These are phyloP conservation scores for Pitangus sulphuratus DNA, from an alignment of 2,797 vertebrate genomes.

Conservation along the genomic window DNA sequence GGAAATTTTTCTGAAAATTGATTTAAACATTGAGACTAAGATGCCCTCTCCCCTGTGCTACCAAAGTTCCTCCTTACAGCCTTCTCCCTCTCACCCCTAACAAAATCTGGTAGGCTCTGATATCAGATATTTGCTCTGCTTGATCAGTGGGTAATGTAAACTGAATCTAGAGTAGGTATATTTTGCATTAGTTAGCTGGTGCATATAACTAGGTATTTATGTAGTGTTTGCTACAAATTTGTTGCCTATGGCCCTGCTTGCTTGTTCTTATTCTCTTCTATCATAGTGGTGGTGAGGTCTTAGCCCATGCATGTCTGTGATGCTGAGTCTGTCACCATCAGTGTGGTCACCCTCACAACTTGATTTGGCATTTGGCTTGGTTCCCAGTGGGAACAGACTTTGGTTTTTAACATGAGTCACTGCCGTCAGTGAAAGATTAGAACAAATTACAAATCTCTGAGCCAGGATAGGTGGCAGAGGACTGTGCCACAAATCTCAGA, in stretches of 20 bases:
- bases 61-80: background rate
- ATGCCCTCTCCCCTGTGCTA: background rate
- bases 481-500: background rate
- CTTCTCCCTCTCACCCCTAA: background rate
- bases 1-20: background rate
- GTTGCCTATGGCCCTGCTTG: too few relatives aligned
- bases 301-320: background rate
- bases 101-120: background rate
- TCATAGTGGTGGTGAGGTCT: fast-evolving
- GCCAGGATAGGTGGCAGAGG: background rate
- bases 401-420: background rate
- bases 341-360: background rate
- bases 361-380: background rate
- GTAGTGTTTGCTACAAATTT: background rate
- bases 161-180: background rate
- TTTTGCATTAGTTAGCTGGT: background rate
- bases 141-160: background rate
- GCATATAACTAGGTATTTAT: background rate
- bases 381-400: background rate
- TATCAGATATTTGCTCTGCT: background rate
- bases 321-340: background rate
- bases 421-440: background rate
- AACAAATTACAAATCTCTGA: background rate
- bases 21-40: background rate
- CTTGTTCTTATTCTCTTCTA: background rate